Percentiles rank a stretch among this genome's conserved stretches.
These are phyloP conservation scores for Miichthys miiuy DNA, from an alignment of 2,797 vertebrate genomes.

Conservation along the genomic window DNA sequence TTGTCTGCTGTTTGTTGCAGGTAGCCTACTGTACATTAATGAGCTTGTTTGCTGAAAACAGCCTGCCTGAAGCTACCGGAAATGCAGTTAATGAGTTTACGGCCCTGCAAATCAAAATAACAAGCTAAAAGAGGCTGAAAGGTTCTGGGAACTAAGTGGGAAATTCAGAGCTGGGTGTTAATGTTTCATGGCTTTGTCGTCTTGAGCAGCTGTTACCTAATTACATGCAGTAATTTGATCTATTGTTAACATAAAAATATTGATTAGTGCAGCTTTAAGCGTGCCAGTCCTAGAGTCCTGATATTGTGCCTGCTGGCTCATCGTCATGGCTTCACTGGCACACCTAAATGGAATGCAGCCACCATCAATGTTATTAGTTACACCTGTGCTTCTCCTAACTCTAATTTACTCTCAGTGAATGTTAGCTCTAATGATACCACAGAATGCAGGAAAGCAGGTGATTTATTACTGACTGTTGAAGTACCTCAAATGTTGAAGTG, in stretches of 20 bases:
- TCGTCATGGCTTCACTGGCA: conserved; percentile 43
- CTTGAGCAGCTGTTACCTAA: conserved; percentile 36
- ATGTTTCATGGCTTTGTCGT: conserved; percentile 6
- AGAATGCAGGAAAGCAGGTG: conserved; percentile 26
- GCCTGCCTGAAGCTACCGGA: neutral
- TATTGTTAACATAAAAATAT: conserved; percentile 51
- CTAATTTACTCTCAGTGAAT: conserved; percentile 34
- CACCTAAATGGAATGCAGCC: conserved; percentile 43
- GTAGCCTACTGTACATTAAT: neutral
- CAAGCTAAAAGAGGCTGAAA: conserved; percentile 23
- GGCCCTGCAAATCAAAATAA: conserved; percentile 17
- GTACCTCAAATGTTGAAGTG: conserved; percentile 33
- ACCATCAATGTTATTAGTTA: conserved; percentile 60
- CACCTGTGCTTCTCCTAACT: conserved; percentile 45
- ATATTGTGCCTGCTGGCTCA: conserved; percentile 51
- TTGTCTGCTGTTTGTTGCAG: neutral
- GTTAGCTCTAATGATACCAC: conserved; percentile 41
- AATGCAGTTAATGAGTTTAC: neutral
- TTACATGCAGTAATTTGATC: conserved; percentile 31
- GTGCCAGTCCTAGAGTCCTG: conserved; percentile 30
- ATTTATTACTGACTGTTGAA: conserved; percentile 51
- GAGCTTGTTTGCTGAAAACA: neutral
- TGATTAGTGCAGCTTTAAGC: conserved; percentile 47
- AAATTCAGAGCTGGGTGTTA: conserved; percentile 1
- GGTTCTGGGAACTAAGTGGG: neutral